Evolutionary conservation across 2,797 vertebrate species (phyloP).

Genomic region (Euphonia xanthogaster): DNA sequence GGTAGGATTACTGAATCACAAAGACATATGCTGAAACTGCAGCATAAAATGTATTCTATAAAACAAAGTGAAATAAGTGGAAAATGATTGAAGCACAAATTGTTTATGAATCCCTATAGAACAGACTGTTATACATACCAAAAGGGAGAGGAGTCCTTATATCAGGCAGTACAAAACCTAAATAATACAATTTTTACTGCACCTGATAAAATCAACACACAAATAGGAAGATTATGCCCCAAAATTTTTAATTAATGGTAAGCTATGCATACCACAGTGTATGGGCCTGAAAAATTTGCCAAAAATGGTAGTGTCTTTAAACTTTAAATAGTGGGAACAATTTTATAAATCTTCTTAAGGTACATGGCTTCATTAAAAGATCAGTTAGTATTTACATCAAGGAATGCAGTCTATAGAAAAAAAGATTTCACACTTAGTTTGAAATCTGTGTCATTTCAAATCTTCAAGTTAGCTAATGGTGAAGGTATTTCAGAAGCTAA

Average conservation of each 20-base stretch:
- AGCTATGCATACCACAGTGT: not conserved
- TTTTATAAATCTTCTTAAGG: not conserved
- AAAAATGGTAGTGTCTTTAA: not conserved
- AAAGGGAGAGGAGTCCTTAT: not conserved
- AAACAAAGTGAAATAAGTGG: constrained; percentile 22
- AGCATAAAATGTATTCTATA: constrained; percentile 19
- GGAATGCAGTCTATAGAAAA: not conserved
- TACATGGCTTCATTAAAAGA: not conserved
- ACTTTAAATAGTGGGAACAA: not conserved
- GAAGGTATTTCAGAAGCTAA: not conserved
- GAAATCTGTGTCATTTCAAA: not conserved
- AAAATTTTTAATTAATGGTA: not conserved
- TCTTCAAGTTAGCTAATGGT: not conserved
- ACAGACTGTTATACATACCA: not conserved
- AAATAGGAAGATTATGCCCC: not conserved
- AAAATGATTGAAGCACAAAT: constrained; percentile 5
- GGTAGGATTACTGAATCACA: constrained; percentile 19
- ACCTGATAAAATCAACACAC: not conserved
- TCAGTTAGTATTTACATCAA: not conserved
- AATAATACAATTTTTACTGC: not conserved
- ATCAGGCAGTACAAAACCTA: not conserved
- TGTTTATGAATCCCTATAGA: constrained; percentile 17
- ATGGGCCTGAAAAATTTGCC: not conserved
- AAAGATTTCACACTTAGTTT: not conserved
- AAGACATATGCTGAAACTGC: constrained; percentile 7